Percentiles rank a stretch among this genome's conserved stretches.
These are phyloP conservation scores for Molanna angustata DNA, from an alignment of 2,888 invertebrate genomes.

Conservation along the genomic window DNA sequence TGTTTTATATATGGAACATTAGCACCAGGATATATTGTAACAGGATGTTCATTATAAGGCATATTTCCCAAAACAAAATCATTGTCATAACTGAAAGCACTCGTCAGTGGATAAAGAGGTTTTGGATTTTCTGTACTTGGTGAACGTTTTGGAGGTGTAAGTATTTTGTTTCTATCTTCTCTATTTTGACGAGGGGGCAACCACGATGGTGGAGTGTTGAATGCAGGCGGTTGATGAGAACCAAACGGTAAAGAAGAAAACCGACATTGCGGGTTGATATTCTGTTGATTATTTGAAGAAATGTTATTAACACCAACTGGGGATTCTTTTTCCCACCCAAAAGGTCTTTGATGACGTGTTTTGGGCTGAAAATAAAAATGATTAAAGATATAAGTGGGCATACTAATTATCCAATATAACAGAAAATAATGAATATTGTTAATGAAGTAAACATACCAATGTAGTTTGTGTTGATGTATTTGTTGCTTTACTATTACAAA, in stretches of 20 bases:
- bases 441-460: conserved; percentile 53
- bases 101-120: conserved; percentile 28
- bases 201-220: conserved; percentile 44
- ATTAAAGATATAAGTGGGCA: background rate
- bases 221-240: conserved; percentile 46
- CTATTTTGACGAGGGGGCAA: conserved; percentile 44
- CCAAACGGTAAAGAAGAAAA: conserved; percentile 70
- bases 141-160: conserved; percentile 40
- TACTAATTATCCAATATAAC: background rate
- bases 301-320: conserved; percentile 35
- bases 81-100: conserved; percentile 48
- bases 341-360: conserved; percentile 71
- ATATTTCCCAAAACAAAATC: conserved; percentile 48
- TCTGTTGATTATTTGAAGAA: conserved; percentile 51
- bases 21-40: conserved; percentile 64
- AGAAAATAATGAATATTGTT: background rate
- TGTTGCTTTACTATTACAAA: conserved; percentile 46
- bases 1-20: conserved; percentile 47
- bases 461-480: conserved; percentile 75
- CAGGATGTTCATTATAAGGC: conserved; percentile 62
- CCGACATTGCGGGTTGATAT: conserved; percentile 59
- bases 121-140: conserved; percentile 48
- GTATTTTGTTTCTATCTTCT: conserved; percentile 32
- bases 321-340: conserved; percentile 65
- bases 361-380: conserved; percentile 59